Base-by-base conservation (phyloP, 2,797 vertebrate genomes). In the Ctenochaetus hawaiiensis region DNA sequence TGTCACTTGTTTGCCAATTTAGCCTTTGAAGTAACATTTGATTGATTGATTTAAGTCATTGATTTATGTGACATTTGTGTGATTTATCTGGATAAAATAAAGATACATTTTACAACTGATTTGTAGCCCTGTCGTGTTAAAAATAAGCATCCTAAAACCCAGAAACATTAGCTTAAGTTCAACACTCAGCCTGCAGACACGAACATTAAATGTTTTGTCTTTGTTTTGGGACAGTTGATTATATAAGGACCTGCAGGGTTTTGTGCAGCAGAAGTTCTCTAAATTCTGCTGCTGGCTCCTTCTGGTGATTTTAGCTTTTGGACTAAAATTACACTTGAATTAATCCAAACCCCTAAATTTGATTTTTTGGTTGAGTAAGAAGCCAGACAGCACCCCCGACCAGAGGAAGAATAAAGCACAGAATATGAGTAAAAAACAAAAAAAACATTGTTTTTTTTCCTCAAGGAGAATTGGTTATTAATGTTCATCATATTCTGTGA, bases 281-380 rank as follows among this genome's bases (percentile, higher is more conserved):
- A 44, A 51, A 72, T 72, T 69, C 34, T 77, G 79, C 77, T 49
- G 39, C 67, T 60, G 45, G 66, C 67, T 81, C 7, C 61, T 81
- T 75, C 20, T 72, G 49, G n/a, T 78, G 45, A 78, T 73, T 69
- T 12, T 52, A 30, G 26, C 49, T 67, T 77, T 66, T 48, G 14
- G 64, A 81, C 39, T 59, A 34, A 53, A 72, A n/a, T 70, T 43
- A 70, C 53, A 72, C 77, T 74, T 68, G 45, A 86, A 72, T 77
- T 37, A 78, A 77, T 30, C 1, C 56, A 68, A 75, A 81, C 59
- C 72, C 44, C 44, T 39, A 54, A 72, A 83, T 77, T 61, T n/a
- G 20, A 88, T 88, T 89, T 80, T 23, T 69, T 82, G 63, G 30
- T 86, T 89, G 48, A 83, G 26, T 44, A 72, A 64, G 67, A 53